phyloP scores from a whole-genome alignment of 2,888 invertebrate species.

The Scrobipalpa costella region DNA sequence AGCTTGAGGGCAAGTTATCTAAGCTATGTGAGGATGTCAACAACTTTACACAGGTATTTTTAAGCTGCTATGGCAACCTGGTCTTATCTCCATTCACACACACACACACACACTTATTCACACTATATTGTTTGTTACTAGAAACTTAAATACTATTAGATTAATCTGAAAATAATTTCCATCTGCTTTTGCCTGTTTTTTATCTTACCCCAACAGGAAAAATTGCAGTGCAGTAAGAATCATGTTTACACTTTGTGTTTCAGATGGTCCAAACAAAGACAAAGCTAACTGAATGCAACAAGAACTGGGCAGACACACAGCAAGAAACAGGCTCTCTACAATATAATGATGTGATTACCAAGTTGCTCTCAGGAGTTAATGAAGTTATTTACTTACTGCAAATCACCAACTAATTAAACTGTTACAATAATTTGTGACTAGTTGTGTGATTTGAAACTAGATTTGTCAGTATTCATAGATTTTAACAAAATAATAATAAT shows the following conservation, averaged over 20 bases:
- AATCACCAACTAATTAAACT: conserved; percentile 57
- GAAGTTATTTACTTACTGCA: conserved; percentile 64
- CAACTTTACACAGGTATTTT: conserved; percentile 61
- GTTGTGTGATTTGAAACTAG: background rate
- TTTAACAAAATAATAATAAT: too few relatives aligned
- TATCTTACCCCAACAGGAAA: too few relatives aligned
- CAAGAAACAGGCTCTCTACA: conserved; percentile 45
- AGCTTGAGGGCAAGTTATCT: conserved; percentile 59
- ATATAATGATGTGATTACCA: conserved; percentile 61
- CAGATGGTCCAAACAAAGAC: conserved; percentile 68
- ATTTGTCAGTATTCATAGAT: background rate
- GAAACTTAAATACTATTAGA: too few relatives aligned
- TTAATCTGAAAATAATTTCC: too few relatives aligned
- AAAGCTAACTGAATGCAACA: conserved; percentile 52
- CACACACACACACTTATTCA: too few relatives aligned
- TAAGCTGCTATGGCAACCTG: too few relatives aligned
- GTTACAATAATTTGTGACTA: too few relatives aligned
- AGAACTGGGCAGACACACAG: conserved; percentile 46
- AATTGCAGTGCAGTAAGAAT: too few relatives aligned
- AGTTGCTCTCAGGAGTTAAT: conserved; percentile 62
- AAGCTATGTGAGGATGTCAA: conserved; percentile 63
- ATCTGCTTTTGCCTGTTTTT: too few relatives aligned
- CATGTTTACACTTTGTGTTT: conserved; percentile 30
- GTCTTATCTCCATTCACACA: background rate
- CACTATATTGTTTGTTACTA: too few relatives aligned